Evolutionary conservation across 2,797 vertebrate genomes (phyloP), one percentile per base, ranked within the genome.

Genomic region (Rallus crepitans): DNA sequence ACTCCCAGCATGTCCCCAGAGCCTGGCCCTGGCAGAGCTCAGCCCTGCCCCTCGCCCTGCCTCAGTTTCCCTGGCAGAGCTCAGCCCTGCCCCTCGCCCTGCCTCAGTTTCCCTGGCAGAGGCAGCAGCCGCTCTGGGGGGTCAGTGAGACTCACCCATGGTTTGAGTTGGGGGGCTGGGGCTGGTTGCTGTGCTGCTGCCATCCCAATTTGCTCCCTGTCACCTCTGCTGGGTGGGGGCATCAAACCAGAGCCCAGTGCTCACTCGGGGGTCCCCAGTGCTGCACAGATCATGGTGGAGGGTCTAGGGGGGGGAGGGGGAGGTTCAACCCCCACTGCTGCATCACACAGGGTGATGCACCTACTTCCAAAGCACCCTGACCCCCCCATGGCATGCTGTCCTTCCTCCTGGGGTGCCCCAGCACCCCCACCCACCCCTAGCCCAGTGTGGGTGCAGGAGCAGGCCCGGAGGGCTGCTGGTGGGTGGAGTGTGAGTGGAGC

Each of bases 401-500:
- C 33, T 59, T 39, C 45, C 16, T 3, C 12, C 9, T 5, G 24
- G 28, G 59, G 45, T 66, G 24, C 47, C 60, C 73, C 28, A n/a
- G 27, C 59, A 27, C 52, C 59, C 33, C 11, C 0, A 2, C 42
- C 3, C 25, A 28, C n/a, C 63, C 23, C 7, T 3, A 47, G 6
- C 48, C 18, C 18, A 6, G 17, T 65, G 12, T 52, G 7, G 30
- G 47, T 2, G 2, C 13, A 24, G 40, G 27, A 23, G 13, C 0
- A 0, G 14, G n/a, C 48, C 3, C 4, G 6, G 33, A 28, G 25
- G 20, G 16, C 27, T 42, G 16, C 39, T 5, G 3, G 6, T 1
- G 12, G 79, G 42, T 42, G 84, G 78, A 72, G 66, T 63, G 72
- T 27, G 40, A 42, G 40, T 14, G 7, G 48, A 72, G 64, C 24